Percentiles rank a stretch among this genome's conserved stretches.
These are phyloP conservation scores for Neoascia interrupta DNA, from an alignment of 2,888 invertebrate species.

Conservation along the genomic window DNA sequence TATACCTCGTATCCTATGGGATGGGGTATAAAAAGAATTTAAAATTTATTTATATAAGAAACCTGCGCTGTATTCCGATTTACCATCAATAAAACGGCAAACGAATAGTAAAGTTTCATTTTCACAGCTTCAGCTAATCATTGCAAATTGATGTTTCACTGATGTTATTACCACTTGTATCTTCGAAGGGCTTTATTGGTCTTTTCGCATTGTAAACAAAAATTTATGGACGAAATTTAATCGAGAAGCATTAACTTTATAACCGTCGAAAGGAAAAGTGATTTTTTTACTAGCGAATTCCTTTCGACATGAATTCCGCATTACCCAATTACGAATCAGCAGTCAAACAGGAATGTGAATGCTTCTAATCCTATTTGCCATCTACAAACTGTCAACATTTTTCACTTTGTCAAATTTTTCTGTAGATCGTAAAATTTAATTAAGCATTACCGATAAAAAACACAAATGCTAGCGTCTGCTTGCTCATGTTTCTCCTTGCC, in stretches of 20 bases:
- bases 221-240: constrained; percentile 32
- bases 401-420: constrained; percentile 34
- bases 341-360: constrained; percentile 9
- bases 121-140: no score
- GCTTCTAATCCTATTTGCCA: background rate
- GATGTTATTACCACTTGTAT: background rate
- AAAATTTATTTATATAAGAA: no score
- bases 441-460: constrained; percentile 42
- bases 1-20: no score
- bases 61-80: no score
- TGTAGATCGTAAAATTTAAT: constrained; percentile 54
- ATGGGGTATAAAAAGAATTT: no score
- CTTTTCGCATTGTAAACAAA: constrained; percentile 13
- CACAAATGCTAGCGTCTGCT: constrained; percentile 28
- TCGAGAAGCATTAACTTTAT: constrained; percentile 32
- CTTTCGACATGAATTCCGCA: constrained; percentile 15
- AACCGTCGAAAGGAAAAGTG: constrained; percentile 29
- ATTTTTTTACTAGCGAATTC: constrained; percentile 13
- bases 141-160: constrained; percentile 2
- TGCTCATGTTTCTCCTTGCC: constrained; percentile 6
- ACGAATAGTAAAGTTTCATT: no score
- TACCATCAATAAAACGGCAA: no score
- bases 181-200: no score
- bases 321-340: constrained; percentile 24
- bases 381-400: background rate